Evolutionary conservation across 2,113 vertebrate species (phyloP).

Genomic region (Mormoops blainvillei): DNA sequence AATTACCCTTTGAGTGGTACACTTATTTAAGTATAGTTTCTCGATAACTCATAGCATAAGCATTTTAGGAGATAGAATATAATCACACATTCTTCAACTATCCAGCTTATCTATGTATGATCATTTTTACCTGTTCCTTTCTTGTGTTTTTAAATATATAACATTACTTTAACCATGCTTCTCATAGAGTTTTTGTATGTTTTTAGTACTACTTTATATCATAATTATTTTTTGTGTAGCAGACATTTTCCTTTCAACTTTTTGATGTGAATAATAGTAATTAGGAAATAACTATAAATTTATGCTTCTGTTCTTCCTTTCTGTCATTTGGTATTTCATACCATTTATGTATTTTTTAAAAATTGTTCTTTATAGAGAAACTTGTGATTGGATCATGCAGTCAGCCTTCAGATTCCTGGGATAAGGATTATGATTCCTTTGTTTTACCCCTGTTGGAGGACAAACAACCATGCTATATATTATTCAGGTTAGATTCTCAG

Average conservation of each 20-base stretch:
- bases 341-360: slow-evolving; percentile 10
- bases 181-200: background rate
- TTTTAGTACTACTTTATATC: background rate
- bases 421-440: slow-evolving; percentile 91
- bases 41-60: background rate
- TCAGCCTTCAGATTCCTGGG: slow-evolving; percentile 87
- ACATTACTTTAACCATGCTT: background rate
- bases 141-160: background rate
- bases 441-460: slow-evolving; percentile 92
- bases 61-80: slow-evolving; percentile 36
- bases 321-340: background rate
- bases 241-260: background rate
- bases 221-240: background rate
- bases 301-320: slow-evolving; percentile 3
- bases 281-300: background rate
- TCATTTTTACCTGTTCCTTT: background rate
- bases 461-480: slow-evolving; percentile 90
- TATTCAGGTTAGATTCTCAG: slow-evolving; percentile 94
- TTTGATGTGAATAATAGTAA: background rate
- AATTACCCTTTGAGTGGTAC: background rate
- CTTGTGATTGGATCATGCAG: slow-evolving; percentile 86
- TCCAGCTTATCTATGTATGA: background rate
- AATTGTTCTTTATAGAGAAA: slow-evolving; percentile 85
- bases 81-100: background rate
- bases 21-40: background rate